Percentiles rank a stretch among this genome's conserved stretches.
These are phyloP conservation scores for Cyprinodon diabolis DNA, from an alignment of 2,797 vertebrate genomes.

Conservation along the genomic window DNA sequence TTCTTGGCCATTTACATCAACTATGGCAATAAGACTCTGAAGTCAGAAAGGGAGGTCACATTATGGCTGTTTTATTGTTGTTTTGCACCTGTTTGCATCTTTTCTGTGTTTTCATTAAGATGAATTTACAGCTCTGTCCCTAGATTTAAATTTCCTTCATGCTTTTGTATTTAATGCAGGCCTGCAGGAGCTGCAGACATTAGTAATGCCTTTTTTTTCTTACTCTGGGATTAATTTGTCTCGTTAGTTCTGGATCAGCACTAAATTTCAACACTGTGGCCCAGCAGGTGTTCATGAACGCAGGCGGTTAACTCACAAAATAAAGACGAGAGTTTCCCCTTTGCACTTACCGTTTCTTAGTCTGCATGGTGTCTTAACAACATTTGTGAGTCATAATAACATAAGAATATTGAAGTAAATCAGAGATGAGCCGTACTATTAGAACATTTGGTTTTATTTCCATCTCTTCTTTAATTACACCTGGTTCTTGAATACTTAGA, in stretches of 20 bases:
- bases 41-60: constrained; percentile 43
- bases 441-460: not conserved
- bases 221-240: constrained; percentile 62
- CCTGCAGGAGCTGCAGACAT: constrained; percentile 67
- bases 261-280: constrained; percentile 49
- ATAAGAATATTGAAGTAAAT: constrained; percentile 3
- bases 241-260: constrained; percentile 63
- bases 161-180: constrained; percentile 74
- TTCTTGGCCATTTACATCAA: not conserved
- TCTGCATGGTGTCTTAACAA: not conserved
- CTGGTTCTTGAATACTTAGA: not conserved
- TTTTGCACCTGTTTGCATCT: not conserved
- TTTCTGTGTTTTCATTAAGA: constrained; percentile 41
- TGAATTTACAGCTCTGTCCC: constrained; percentile 65
- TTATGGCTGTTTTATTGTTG: constrained; percentile 52
- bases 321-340: constrained; percentile 4
- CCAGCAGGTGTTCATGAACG: constrained; percentile 27
- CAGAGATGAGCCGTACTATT: not conserved
- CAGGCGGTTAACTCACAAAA: not conserved
- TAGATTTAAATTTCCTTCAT: constrained; percentile 61
- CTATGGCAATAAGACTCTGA: too few relatives aligned
- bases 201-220: constrained; percentile 32
- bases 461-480: not conserved
- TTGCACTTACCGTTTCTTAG: not conserved
- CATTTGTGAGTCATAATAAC: not conserved